A percentile compares a stretch with the other conserved stretches of the same genome.
Evolutionary conservation across 1,140 invertebrate genomes (phyloP).

Genomic region (Leucophenga varia): DNA sequence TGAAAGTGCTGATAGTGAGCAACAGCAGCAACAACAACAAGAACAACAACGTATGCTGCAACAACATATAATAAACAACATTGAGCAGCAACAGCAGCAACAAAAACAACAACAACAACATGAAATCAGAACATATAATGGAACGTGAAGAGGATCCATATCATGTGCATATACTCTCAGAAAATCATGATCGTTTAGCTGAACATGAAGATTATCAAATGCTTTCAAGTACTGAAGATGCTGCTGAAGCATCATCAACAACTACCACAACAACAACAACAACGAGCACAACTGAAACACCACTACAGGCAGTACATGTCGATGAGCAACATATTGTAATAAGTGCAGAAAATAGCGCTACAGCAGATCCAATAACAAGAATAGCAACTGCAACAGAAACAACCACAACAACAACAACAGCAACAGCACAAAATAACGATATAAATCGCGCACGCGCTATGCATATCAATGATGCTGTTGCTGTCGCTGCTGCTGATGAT

Average conservation of each 20-base stretch:
- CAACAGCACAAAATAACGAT: constrained; percentile 4
- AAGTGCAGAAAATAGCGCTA: constrained; percentile 42
- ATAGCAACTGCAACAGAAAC: constrained; percentile 17
- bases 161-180: constrained; percentile 53
- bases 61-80: constrained; percentile 8
- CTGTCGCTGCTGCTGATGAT: constrained; percentile 13
- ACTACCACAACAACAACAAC: constrained; percentile 20
- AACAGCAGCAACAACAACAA: constrained; percentile 20
- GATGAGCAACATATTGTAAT: constrained; percentile 40
- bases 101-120: constrained; percentile 11
- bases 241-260: constrained; percentile 1
- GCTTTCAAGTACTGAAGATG: constrained; percentile 46
- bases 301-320: constrained; percentile 21
- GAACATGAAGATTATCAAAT: constrained; percentile 55
- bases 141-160: constrained; percentile 49
- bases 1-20: constrained; percentile 35
- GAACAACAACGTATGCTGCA: constrained; percentile 11
- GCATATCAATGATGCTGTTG: constrained; percentile 52
- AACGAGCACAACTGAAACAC: constrained; percentile 7
- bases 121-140: not conserved
- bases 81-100: constrained; percentile 15
- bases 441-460: constrained; percentile 49
- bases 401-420: constrained; percentile 5
- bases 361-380: constrained; percentile 29
- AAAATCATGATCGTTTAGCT: constrained; percentile 54